phyloP scores from a whole-genome alignment of 2,888 invertebrate species.

The Bombyx huttoni region DNA sequence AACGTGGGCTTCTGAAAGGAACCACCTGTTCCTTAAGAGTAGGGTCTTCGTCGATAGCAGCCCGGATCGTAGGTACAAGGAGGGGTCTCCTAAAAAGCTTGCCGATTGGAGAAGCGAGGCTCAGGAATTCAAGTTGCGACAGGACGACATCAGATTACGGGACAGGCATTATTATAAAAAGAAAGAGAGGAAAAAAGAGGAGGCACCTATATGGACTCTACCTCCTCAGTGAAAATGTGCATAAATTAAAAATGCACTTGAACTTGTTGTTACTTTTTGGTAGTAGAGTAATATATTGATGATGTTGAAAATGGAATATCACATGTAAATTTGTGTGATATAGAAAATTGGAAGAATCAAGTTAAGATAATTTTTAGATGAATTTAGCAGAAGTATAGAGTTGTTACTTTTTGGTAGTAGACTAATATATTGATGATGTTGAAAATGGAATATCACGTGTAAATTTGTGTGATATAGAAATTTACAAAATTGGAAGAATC shows the following conservation, averaged over 20 bases:
- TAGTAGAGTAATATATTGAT: background rate
- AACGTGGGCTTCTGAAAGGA: constrained; percentile 35
- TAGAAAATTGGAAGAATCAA: too few species aligned
- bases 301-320: background rate
- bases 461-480: too few species aligned
- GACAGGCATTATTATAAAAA: constrained; percentile 49
- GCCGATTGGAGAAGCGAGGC: constrained; percentile 44
- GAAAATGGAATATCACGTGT: too few species aligned
- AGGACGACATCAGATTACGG: constrained; percentile 52
- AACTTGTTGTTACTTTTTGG: background rate
- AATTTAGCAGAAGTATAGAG: background rate
- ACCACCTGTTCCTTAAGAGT: constrained; percentile 55
- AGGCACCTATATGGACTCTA: constrained; percentile 51
- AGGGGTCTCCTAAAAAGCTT: constrained; percentile 33
- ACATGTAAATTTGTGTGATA: too few species aligned
- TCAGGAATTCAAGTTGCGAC: constrained; percentile 26
- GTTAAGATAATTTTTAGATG: too few species aligned
- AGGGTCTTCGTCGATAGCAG: constrained; percentile 43
- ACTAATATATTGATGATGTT: background rate
- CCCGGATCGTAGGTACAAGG: constrained; percentile 22
- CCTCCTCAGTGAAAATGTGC: constrained; percentile 41
- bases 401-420: background rate
- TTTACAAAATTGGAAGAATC: too few species aligned
- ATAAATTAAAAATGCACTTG: constrained; percentile 8
- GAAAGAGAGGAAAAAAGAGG: constrained; percentile 52